Percentiles rank a stretch among this genome's conserved stretches.
These are phyloP conservation scores for Musca domestica DNA, from an alignment of 1,140 invertebrate species.

Conservation along the genomic window DNA sequence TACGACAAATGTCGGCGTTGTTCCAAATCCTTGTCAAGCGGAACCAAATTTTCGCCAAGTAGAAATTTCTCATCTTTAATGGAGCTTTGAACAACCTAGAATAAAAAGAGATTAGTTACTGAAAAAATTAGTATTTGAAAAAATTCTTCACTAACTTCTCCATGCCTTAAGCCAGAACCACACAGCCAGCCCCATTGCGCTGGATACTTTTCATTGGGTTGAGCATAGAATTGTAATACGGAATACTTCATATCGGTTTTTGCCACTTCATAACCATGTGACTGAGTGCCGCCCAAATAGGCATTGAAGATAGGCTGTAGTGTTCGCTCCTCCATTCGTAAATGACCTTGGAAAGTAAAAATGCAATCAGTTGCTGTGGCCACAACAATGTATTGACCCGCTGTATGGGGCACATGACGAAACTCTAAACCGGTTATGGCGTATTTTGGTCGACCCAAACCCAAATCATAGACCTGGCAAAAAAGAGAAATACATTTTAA, in stretches of 20 bases:
- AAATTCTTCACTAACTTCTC: slow-evolving; percentile 35
- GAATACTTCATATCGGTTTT: slow-evolving; percentile 76
- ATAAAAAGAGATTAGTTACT: slow-evolving; percentile 2
- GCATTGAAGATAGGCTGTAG: slow-evolving; percentile 73
- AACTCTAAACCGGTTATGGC: slow-evolving; percentile 86
- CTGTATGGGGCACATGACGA: slow-evolving; percentile 67
- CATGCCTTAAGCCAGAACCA: slow-evolving; percentile 39
- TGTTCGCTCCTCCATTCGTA: slow-evolving; percentile 69
- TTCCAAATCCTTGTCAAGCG: slow-evolving; percentile 35
- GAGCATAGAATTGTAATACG: slow-evolving; percentile 75
- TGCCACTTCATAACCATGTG: slow-evolving; percentile 61
- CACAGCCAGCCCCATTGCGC: slow-evolving; percentile 82
- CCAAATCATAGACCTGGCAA: slow-evolving; percentile 79
- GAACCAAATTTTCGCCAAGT: slow-evolving; percentile 38
- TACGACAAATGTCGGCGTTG: slow-evolving; percentile 38
- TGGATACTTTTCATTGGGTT: slow-evolving; percentile 64
- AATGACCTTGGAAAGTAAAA: slow-evolving; percentile 81
- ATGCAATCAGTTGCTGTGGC: slow-evolving; percentile 78
- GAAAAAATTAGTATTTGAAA: background rate
- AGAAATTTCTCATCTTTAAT: slow-evolving; percentile 26
- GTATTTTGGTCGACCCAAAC: slow-evolving; percentile 66
- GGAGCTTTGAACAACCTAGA: background rate
- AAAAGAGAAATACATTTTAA: slow-evolving; percentile 23
- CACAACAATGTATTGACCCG: slow-evolving; percentile 72
- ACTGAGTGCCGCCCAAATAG: slow-evolving; percentile 64